Evolutionary conservation across 2,888 invertebrate genomes (phyloP).

Genomic region (Reticulitermes lucifugus): DNA sequence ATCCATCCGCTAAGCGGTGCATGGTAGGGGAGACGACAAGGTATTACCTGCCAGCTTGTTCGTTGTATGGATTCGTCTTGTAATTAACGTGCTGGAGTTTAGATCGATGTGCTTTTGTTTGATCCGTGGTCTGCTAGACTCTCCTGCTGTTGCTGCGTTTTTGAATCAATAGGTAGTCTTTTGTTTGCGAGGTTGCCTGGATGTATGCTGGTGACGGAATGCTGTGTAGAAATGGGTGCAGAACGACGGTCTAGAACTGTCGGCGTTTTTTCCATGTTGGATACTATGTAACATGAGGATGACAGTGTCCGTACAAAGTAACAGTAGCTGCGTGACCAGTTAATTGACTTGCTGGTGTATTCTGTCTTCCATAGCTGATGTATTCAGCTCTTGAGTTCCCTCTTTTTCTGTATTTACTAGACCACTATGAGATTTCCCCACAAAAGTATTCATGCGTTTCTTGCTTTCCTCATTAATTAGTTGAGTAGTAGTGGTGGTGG

Average conservation of each 20-base stretch:
- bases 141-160: slow-evolving; percentile 17
- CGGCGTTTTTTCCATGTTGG: background rate
- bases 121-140: slow-evolving; percentile 32
- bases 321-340: no score
- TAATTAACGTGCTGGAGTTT: slow-evolving; percentile 33
- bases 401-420: no score
- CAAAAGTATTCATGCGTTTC: no score
- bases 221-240: background rate
- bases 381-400: no score
- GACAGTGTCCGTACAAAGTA: no score
- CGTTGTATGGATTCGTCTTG: slow-evolving; percentile 41
- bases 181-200: slow-evolving; percentile 17
- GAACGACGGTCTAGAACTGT: background rate
- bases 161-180: slow-evolving; percentile 31
- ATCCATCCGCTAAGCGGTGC: background rate
- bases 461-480: no score
- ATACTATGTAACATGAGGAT: no score
- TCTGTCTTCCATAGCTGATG: no score
- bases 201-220: background rate
- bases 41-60: slow-evolving; percentile 32
- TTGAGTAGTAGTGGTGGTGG: no score
- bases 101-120: slow-evolving; percentile 49
- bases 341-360: no score
- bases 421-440: no score
- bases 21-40: slow-evolving; percentile 8